Base-by-base conservation (phyloP, 2,797 vertebrate genomes). In the Gadopsis bispinosus region DNA sequence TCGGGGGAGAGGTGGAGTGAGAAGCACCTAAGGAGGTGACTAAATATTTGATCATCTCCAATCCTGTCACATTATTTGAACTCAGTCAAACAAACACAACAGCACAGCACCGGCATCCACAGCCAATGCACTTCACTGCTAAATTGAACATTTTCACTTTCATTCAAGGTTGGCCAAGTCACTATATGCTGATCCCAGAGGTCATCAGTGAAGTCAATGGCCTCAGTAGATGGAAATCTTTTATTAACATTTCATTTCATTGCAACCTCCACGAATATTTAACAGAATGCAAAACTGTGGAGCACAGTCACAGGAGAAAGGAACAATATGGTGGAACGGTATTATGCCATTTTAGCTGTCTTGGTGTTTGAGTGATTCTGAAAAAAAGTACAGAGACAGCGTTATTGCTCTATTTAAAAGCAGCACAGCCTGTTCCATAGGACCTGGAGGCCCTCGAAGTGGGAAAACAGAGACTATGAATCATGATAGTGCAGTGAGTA, bases 161-260 rank as follows among this genome's bases (percentile, higher is more conserved):
- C 67, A 69, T 70, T 81, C 48, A 63, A 51, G 69, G 60, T 65
- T 58, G 5, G 19, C 33, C 14, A 50, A 82, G 77, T 75, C 70
- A 69, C 78, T 56, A 8, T 29, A 56, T 35, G 26, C 81, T 84
- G 85, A 91, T 93, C 88, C 35, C 39, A 9, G 66, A 88, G 87
- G 88, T 75, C 83, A 92, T 89, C 83, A 0, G 51, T 26, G 37
- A 85, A 74, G 89, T 90, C 90, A 87, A 78, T 58, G 80, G 77
- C 75, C 69, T 83, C 60, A 39, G 43, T 3, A 67, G 90, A 93
- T 89, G 80, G 41, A 79, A 80, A 90, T 89, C 83, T 89, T 89
- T 88, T 76, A 90, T 91, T 87, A 92, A 89, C 83, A 69, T 88
- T 89, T 87, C 56, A 65, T 88, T 86, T 83, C 69, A 50, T 70